These are phyloP conservation scores for Bovichtus variegatus DNA, from an alignment of 2,797 vertebrate genomes.

Conservation along the genomic window DNA sequence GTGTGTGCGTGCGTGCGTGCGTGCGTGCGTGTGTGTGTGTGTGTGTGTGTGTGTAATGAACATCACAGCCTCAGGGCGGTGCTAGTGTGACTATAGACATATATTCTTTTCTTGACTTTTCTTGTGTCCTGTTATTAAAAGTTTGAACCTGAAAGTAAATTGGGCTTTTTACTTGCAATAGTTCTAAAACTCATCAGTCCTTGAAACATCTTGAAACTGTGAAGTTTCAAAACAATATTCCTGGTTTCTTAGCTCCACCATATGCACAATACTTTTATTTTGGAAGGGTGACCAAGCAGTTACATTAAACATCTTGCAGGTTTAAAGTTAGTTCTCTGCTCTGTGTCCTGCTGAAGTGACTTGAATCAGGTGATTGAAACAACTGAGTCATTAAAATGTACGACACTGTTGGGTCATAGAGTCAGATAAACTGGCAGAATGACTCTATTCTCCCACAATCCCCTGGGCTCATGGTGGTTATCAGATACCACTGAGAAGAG, in stretches of 20 bases:
- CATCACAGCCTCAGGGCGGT: slow-evolving; percentile 42
- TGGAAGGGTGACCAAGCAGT: neutral
- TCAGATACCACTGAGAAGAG: slow-evolving; percentile 53
- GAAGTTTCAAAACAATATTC: neutral
- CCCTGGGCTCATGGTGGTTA: slow-evolving; percentile 51
- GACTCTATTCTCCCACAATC: slow-evolving; percentile 47
- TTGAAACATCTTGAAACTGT: neutral
- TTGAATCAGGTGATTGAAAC: slow-evolving; percentile 5
- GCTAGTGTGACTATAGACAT: slow-evolving; percentile 29
- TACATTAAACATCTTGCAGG: neutral
- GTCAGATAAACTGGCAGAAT: slow-evolving; percentile 44
- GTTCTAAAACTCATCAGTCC: neutral
- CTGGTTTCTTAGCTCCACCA: neutral
- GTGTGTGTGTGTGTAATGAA: slow-evolving; percentile 13
- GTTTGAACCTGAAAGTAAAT: neutral
- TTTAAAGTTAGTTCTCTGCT: neutral
- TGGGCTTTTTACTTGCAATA: neutral
- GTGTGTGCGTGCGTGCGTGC: slow-evolving; percentile 13
- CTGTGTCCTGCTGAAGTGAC: neutral
- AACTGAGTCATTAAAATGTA: slow-evolving; percentile 16
- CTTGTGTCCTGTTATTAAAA: neutral
- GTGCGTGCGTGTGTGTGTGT: neutral
- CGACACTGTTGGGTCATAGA: neutral
- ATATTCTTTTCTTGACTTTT: neutral
- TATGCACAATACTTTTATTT: neutral